Base-by-base conservation (phyloP, 2,113 vertebrate species). In the Charina bottae region DNA sequence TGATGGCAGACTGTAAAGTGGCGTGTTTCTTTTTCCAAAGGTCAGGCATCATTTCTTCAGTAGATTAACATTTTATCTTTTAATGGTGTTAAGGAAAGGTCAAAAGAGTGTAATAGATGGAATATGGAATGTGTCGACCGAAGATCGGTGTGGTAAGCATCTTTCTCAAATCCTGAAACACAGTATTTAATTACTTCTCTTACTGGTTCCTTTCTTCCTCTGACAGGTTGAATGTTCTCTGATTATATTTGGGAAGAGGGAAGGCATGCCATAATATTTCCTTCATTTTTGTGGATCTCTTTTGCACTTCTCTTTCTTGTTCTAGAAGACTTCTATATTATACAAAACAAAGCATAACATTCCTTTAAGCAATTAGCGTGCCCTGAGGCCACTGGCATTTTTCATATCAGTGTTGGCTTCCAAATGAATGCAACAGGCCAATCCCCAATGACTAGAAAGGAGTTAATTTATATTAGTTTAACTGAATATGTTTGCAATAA, bases 41-140 rank as follows among this genome's bases (percentile, higher is more conserved):
- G 98, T 98, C 98, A 98, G 93, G 94, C 95, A 97, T 98, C 97
- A 85, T 98, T 98, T 98, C 97, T 98, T 98, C 98, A 98, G 97
- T 97, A 98, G 97, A 97, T 97, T 97, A 97, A 97, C 96, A 98
- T 98, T 98, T 98, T 98, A 98, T 98, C 97, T 98, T 97, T 97
- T 97, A 97, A 98, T 97, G 97, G 96, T 97, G 97, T 98, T 97
- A 95, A 96, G 96, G 95, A 97, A 98, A 97, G 96, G 96, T 97
- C 97, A 97, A 96, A 85, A 96, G 97, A 97, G 97, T 97, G 97
- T 97, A 97, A 96, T 96, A 96, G 97, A 97, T 95, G 96, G 96
- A 96, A 96, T 97, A 97, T 96, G 92, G 95, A 96, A 97, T 95
- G 95, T 94, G 96, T 97, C 97, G 97, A 94, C 95, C 95, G 97